phyloP scores from a whole-genome alignment of 2,888 invertebrate genomes.

The Adineta ricciae region DNA sequence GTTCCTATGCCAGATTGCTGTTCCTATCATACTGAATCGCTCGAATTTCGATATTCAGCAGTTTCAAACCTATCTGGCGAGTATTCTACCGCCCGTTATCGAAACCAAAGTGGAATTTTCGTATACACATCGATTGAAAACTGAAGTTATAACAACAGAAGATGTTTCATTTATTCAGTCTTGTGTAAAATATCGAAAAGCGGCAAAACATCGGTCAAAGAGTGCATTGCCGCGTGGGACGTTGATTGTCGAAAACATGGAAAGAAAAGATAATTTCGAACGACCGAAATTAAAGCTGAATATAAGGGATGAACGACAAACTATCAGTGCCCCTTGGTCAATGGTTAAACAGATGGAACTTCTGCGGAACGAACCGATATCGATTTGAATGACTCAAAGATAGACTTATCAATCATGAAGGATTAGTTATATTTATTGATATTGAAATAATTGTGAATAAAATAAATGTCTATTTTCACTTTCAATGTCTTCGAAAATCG shows the following conservation, averaged over 20 bases:
- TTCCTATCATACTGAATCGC: background rate
- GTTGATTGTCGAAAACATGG: background rate
- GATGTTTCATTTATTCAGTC: background rate
- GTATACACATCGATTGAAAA: too few species aligned
- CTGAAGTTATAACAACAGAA: background rate
- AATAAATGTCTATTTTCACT: background rate
- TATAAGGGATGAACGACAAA: background rate
- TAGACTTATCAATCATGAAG: too few species aligned
- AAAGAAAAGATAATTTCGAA: background rate
- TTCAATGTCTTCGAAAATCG: too few species aligned
- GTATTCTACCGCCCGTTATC: too few species aligned
- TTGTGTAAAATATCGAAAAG: background rate
- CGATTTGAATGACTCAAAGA: background rate
- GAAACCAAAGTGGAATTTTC: too few species aligned
- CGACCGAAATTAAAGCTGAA: background rate
- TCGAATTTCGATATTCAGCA: background rate
- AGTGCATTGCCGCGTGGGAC: too few species aligned
- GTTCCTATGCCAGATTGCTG: background rate
- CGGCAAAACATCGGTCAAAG: too few species aligned
- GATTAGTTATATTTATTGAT: background rate
- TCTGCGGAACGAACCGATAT: background rate
- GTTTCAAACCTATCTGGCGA: too few species aligned
- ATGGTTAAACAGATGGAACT: background rate
- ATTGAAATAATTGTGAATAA: background rate
- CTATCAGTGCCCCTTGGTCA: background rate